Evolutionary conservation across 2,888 invertebrate genomes (phyloP).

Genomic region (Yponomeuta cagnagella): DNA sequence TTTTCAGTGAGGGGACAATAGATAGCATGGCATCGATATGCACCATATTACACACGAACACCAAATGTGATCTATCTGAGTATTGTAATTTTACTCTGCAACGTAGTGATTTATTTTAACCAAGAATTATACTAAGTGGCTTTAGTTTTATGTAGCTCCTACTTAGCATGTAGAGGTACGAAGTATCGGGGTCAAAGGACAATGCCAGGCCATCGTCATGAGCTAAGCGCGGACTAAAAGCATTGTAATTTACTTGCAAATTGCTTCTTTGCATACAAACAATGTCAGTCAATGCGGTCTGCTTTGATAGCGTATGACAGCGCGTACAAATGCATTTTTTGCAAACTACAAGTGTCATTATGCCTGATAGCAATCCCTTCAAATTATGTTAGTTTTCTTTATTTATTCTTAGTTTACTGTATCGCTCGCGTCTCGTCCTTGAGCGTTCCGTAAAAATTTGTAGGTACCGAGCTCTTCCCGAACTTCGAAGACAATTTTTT

Average conservation of each 20-base stretch:
- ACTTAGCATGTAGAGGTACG: background rate
- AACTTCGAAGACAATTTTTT: too few relatives aligned
- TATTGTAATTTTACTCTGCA: too few relatives aligned
- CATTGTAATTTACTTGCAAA: constrained; percentile 12
- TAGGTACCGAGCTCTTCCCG: too few relatives aligned
- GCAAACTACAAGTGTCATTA: background rate
- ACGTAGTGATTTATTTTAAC: too few relatives aligned
- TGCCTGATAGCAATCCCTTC: background rate
- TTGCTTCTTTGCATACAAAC: constrained; percentile 8
- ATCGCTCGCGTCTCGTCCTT: background rate
- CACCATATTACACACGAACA: too few relatives aligned
- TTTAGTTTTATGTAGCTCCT: too few relatives aligned
- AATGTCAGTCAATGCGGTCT: background rate
- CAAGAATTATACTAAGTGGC: too few relatives aligned
- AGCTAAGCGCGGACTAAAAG: background rate
- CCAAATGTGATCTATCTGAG: too few relatives aligned
- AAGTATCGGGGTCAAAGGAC: constrained; percentile 1
- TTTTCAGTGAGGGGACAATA: too few relatives aligned
- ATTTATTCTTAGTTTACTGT: background rate
- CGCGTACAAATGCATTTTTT: background rate
- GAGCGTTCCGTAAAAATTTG: too few relatives aligned
- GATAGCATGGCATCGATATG: too few relatives aligned
- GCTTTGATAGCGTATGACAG: constrained; percentile 3
- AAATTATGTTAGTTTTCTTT: background rate
- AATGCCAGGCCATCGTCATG: constrained; percentile 9